Evolutionary conservation across 2,888 invertebrate genomes (phyloP), one percentile per base, ranked within the genome.

Genomic region (Chymomyza amoena): DNA sequence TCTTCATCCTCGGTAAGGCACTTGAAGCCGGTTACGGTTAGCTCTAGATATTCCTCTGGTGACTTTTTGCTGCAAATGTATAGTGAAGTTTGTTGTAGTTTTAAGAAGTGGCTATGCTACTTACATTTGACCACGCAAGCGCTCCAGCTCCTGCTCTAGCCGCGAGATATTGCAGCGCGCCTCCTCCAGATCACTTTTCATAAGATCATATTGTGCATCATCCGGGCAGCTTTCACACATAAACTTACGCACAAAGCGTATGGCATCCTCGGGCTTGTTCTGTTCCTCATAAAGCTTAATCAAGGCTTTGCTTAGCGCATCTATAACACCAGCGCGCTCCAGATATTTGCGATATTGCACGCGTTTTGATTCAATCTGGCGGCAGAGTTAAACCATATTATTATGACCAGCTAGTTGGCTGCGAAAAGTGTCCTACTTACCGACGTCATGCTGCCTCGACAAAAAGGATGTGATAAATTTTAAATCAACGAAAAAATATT

Each of bases 21-120:
- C 72, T 91, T 90, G 87, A 93, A 94, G 65, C 92, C 93, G 51
- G 91, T 91, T 73, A 93, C 92, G 52, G 94, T 90, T 73, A 93
- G 91, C 89, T 87, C 84, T n/a, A 87, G 85, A 72, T 90, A 85
- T 72, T 92, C 91, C 28, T 91, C 91, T 0, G 91, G 89, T 0
- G 91, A 88, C 20, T 89, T 88, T 74, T 91, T 91, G 59, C 91
- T 91, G 61, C n/a, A 61, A 51, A 9, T 50, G 28, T 0, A 39
- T 7, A 6, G 10, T 25, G 4, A 7, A 51, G 5, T 4, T 16
- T 4, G 1, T 52, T 10, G 13, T 36, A 25, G 25, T 25, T 25
- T 25, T 25, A 25, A 25, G 25, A 25, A 25, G 25, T 1, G 2
- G 6, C 25, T 9, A 1, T 15, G 15, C 4, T 5, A 82, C 89